These are phyloP conservation scores for Mormyrops boulengeri DNA, from an alignment of 2,797 vertebrate genomes.

Conservation along the genomic window DNA sequence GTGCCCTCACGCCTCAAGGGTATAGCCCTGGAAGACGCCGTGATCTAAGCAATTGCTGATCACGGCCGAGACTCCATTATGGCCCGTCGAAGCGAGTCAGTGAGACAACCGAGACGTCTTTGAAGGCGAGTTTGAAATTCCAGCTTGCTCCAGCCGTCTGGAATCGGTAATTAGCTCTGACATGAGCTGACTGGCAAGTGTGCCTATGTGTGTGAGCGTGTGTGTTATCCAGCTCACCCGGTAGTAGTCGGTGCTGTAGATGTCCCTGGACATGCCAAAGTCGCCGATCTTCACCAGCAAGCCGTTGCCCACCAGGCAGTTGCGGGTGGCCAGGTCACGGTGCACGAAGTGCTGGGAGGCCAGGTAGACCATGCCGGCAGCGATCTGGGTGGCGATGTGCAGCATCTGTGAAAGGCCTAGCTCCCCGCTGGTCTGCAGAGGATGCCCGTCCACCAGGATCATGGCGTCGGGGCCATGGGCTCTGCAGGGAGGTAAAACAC, in stretches of 20 bases:
- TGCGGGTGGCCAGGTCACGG: constrained; percentile 92
- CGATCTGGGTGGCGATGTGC: constrained; percentile 92
- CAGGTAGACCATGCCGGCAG: constrained; percentile 93
- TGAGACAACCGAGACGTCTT: neutral
- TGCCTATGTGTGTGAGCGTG: neutral
- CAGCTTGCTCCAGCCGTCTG: neutral
- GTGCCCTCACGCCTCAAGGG: neutral
- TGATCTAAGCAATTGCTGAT: neutral
- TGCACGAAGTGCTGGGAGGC: constrained; percentile 97
- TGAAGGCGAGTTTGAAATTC: neutral
- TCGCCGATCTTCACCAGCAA: constrained; percentile 97
- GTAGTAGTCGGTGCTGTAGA: constrained; percentile 99
- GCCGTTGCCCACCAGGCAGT: constrained; percentile 92
- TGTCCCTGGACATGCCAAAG: constrained; percentile 97
- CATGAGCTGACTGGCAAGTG: neutral
- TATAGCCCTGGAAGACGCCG: neutral
- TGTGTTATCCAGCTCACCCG: constrained; percentile 68
- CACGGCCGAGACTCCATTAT: neutral
- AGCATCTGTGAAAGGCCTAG: constrained; percentile 93
- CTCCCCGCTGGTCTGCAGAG: constrained; percentile 86
- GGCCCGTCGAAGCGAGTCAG: neutral
- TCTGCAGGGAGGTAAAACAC: constrained; percentile 50
- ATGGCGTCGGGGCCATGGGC: constrained; percentile 91
- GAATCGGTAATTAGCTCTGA: neutral
- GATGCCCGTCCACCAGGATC: constrained; percentile 93